phyloP scores from a whole-genome alignment of 2,888 invertebrate species.

The Scaeva pyrastri region DNA sequence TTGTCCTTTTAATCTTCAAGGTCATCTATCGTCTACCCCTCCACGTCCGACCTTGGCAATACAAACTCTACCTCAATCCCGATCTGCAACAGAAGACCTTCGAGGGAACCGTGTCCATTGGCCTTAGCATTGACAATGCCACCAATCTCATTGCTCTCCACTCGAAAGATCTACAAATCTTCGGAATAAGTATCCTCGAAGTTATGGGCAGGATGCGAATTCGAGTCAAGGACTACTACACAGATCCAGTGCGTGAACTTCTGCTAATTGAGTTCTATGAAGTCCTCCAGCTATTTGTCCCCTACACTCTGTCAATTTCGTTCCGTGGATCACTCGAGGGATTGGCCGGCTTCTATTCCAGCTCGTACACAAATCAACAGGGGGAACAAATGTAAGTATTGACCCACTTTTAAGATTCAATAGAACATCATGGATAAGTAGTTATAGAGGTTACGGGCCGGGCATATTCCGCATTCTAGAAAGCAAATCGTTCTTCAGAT shows the following conservation, averaged over 20 bases:
- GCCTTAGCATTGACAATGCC: constrained; percentile 77
- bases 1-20: constrained; percentile 72
- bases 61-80: constrained; percentile 79
- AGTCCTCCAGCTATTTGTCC: constrained; percentile 80
- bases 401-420: constrained; percentile 46
- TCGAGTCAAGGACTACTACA: constrained; percentile 77
- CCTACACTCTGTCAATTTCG: constrained; percentile 86
- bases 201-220: constrained; percentile 81
- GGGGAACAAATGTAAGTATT: constrained; percentile 84
- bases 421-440: constrained; percentile 1
- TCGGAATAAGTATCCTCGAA: constrained; percentile 79
- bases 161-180: constrained; percentile 79
- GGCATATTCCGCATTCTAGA: background rate
- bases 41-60: constrained; percentile 79
- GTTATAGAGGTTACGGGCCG: too few relatives aligned
- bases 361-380: constrained; percentile 85
- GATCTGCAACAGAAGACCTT: constrained; percentile 78
- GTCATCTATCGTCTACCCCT: constrained; percentile 80
- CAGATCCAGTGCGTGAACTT: constrained; percentile 83
- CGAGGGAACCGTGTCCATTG: constrained; percentile 80
- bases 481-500: constrained; percentile 23
- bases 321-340: constrained; percentile 88
- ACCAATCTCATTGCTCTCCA: constrained; percentile 81
- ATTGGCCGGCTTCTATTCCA: constrained; percentile 90
- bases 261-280: constrained; percentile 82